These are phyloP conservation scores for Dimorphilus gyrociliatus DNA, from an alignment of 2,888 invertebrate species.

Conservation along the genomic window DNA sequence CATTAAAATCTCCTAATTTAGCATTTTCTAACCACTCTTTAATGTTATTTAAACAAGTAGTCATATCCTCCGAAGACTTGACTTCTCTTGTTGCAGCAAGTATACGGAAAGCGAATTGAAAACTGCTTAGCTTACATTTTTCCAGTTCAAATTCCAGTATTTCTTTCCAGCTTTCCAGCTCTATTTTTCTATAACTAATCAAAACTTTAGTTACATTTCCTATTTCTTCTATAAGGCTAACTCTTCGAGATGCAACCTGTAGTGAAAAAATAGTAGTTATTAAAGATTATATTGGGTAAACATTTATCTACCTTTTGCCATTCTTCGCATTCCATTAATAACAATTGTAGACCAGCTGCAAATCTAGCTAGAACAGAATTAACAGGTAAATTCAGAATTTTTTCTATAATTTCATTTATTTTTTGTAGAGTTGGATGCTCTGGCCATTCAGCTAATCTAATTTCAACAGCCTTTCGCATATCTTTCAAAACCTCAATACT, in stretches of 20 bases:
- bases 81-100: neutral
- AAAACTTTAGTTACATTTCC: neutral
- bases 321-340: no score
- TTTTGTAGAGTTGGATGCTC: constrained; percentile 71
- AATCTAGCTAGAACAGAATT: no score
- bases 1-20: no score
- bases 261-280: no score
- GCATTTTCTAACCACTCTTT: no score
- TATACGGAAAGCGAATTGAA: neutral
- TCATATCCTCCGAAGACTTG: neutral
- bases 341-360: no score
- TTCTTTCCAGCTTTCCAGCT: neutral
- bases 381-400: no score
- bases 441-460: constrained; percentile 62
- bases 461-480: constrained; percentile 44
- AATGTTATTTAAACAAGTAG: neutral
- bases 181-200: neutral
- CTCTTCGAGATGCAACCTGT: neutral
- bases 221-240: neutral
- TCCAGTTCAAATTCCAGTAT: neutral
- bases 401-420: constrained; percentile 42
- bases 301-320: no score
- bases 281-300: no score
- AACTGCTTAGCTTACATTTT: neutral
- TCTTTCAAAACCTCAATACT: constrained; percentile 53